Evolutionary conservation across 2,113 vertebrate genomes (phyloP).

Genomic region (Bubo blakistoni): DNA sequence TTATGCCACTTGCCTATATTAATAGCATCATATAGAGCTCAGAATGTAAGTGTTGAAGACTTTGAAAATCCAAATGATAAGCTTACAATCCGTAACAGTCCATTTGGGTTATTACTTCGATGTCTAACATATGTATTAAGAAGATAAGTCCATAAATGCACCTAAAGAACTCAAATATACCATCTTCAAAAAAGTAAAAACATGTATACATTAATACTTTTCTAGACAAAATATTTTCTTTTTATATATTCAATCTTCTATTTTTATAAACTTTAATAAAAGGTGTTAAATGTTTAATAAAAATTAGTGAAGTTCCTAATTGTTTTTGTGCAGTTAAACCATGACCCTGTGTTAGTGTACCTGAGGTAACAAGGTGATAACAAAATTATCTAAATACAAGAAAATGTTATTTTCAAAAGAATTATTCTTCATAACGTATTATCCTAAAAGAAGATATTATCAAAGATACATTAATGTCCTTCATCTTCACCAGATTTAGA

Average conservation of each 20-base stretch:
- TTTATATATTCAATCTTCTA: background rate
- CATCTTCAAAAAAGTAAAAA: background rate
- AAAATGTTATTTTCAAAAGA: background rate
- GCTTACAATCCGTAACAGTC: background rate
- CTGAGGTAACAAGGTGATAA: background rate
- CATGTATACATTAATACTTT: background rate
- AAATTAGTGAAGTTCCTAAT: background rate
- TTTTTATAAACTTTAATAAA: background rate
- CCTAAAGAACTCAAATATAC: background rate
- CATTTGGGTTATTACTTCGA: background rate
- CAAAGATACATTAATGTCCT: background rate
- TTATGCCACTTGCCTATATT: background rate
- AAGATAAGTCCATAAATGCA: background rate
- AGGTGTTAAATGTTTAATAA: background rate
- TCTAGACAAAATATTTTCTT: background rate
- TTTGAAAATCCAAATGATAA: background rate
- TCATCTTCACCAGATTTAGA: background rate
- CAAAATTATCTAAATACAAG: background rate
- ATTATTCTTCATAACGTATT: background rate
- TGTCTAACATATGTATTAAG: background rate
- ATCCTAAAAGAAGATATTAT: background rate
- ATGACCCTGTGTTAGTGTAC: background rate
- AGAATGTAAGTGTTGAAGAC: background rate
- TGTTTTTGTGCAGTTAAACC: background rate
- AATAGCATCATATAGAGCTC: background rate